phyloP scores from a whole-genome alignment of 2,888 invertebrate genomes.

The Torymus tubicola region DNA sequence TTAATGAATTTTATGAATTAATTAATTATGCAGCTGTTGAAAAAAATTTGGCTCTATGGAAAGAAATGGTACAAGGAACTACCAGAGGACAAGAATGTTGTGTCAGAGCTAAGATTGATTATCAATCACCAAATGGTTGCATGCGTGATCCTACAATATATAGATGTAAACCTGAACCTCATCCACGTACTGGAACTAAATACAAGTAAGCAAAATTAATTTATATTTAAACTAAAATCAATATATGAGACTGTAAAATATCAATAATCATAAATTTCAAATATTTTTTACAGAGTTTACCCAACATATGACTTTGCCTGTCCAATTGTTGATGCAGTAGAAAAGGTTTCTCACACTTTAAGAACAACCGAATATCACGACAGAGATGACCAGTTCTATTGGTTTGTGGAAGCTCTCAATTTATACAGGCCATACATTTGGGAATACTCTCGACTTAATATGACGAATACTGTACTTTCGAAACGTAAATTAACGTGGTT shows the following conservation, averaged over 20 bases:
- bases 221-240: not conserved
- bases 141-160: slow-evolving; percentile 99
- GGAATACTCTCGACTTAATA: slow-evolving; percentile 95
- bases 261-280: not conserved
- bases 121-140: slow-evolving; percentile 97
- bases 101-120: slow-evolving; percentile 97
- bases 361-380: slow-evolving; percentile 99
- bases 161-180: slow-evolving; percentile 96
- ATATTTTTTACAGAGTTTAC: slow-evolving; percentile 86
- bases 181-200: slow-evolving; percentile 94
- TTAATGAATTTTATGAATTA: not conserved
- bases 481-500: slow-evolving; percentile 99
- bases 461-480: slow-evolving; percentile 98
- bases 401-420: slow-evolving; percentile 93
- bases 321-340: slow-evolving; percentile 98
- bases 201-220: slow-evolving; percentile 85
- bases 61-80: slow-evolving; percentile 94
- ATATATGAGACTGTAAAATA: slow-evolving; percentile 11
- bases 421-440: slow-evolving; percentile 95
- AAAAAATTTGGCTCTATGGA: slow-evolving; percentile 92
- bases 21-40: slow-evolving; percentile 81
- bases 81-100: slow-evolving; percentile 90
- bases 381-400: slow-evolving; percentile 97
- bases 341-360: slow-evolving; percentile 97
- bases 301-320: slow-evolving; percentile 99